A percentile compares a stretch with the other conserved stretches of the same genome.
These are phyloP conservation scores for Dolichallabes microphthalmus DNA, from an alignment of 2,113 vertebrate genomes.

Conservation along the genomic window DNA sequence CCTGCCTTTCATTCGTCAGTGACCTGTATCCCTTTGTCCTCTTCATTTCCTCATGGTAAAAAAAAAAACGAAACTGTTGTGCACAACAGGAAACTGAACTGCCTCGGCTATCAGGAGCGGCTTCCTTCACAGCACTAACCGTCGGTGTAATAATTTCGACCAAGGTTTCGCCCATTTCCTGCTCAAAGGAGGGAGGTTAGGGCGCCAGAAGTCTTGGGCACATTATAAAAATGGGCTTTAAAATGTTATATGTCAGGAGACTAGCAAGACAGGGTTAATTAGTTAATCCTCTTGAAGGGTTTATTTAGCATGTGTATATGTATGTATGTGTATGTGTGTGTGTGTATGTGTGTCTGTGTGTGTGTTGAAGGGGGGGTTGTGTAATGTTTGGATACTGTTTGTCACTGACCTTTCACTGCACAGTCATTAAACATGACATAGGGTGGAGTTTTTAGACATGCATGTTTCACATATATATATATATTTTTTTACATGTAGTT, in stretches of 20 bases:
- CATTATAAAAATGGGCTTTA: background rate
- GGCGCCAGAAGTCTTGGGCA: constrained; percentile 54
- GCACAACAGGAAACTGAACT: constrained; percentile 91
- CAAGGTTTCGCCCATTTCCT: constrained; percentile 91
- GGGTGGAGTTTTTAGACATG: background rate
- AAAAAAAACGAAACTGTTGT: constrained; percentile 70
- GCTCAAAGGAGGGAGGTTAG: constrained; percentile 73
- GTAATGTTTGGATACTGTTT: background rate
- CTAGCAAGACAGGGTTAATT: background rate
- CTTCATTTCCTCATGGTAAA: constrained; percentile 63
- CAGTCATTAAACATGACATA: background rate
- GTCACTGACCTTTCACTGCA: background rate
- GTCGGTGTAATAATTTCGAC: constrained; percentile 81
- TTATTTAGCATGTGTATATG: background rate
- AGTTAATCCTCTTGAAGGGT: background rate
- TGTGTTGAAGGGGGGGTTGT: background rate
- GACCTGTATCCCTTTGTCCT: constrained; percentile 62
- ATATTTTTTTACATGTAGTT: background rate
- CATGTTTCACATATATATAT: background rate
- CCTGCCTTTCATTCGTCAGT: constrained; percentile 5
- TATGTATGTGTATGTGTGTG: no score
- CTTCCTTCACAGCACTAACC: constrained; percentile 85
- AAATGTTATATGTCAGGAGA: background rate
- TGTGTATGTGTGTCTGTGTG: no score
- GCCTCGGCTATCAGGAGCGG: constrained; percentile 85